These are phyloP conservation scores for Amphipoea lucens DNA, from an alignment of 2,888 invertebrate genomes.

Conservation along the genomic window DNA sequence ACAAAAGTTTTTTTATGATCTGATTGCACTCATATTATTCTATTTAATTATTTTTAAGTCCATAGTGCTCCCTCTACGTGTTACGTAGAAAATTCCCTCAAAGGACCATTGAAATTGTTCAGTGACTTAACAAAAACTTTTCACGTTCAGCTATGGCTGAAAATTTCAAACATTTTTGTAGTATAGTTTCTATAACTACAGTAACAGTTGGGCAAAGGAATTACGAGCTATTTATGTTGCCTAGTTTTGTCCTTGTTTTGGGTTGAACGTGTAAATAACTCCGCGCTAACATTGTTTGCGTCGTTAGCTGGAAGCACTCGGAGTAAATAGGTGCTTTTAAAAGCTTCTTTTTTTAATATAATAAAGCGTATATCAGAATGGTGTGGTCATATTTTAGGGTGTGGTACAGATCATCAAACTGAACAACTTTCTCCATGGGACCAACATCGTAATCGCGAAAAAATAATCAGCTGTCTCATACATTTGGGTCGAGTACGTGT, in stretches of 20 bases:
- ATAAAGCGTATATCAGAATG: neutral
- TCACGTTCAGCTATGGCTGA: conserved; percentile 25
- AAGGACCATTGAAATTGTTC: conserved; percentile 51
- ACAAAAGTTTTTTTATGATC: no score
- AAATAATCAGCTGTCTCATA: no score
- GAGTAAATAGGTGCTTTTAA: conserved; percentile 11
- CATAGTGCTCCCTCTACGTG: neutral
- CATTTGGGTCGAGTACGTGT: no score
- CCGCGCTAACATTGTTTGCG: conserved; percentile 52
- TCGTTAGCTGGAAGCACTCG: conserved; percentile 37
- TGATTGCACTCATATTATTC: neutral
- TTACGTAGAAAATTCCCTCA: conserved; percentile 33
- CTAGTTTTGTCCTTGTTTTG: conserved; percentile 43
- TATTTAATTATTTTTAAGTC: neutral
- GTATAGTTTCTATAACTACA: conserved; percentile 17
- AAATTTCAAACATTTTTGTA: conserved; percentile 52
- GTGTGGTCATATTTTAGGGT: neutral
- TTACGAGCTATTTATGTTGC: conserved; percentile 52
- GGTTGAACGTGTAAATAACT: conserved; percentile 49
- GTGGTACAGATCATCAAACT: no score
- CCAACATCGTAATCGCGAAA: no score
- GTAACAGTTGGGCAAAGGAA: conserved; percentile 42
- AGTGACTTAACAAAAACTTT: conserved; percentile 58
- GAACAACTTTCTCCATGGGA: no score
- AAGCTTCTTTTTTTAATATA: neutral